These are phyloP conservation scores for Tholera decimalis DNA, from an alignment of 2,888 invertebrate genomes.

Conservation along the genomic window DNA sequence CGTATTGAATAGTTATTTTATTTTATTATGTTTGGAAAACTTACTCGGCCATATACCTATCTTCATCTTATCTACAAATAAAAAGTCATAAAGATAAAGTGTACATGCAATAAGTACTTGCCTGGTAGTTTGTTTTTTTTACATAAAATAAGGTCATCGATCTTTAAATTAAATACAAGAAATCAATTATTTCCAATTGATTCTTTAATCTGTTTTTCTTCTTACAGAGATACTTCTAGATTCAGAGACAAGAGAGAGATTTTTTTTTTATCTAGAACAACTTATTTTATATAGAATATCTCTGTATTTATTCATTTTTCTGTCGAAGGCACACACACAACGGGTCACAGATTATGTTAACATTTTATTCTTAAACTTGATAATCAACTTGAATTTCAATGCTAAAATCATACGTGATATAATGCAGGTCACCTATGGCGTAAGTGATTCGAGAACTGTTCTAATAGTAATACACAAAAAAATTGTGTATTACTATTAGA, in stretches of 20 bases:
- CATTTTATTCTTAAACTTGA: neutral
- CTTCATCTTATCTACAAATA: neutral
- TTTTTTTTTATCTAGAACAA: slow-evolving; percentile 10
- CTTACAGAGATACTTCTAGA: slow-evolving; percentile 12
- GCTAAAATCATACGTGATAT: neutral
- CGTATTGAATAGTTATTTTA: no score
- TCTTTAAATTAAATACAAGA: neutral
- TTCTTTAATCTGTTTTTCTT: slow-evolving; percentile 11
- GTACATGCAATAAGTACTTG: no score
- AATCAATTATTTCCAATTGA: slow-evolving; percentile 6
- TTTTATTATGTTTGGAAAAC: no score
- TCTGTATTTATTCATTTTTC: slow-evolving; percentile 13
- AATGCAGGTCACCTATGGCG: no score
- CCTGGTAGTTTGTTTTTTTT: neutral
- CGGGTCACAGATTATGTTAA: neutral
- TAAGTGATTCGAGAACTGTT: no score
- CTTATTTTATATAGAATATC: neutral
- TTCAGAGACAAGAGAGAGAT: neutral
- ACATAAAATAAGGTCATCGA: slow-evolving; percentile 2
- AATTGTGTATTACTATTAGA: no score
- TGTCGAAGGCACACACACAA: neutral
- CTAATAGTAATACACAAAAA: no score
- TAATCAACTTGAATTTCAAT: neutral
- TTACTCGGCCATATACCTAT: neutral
- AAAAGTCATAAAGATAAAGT: neutral